phyloP scores from a whole-genome alignment of 2,797 vertebrate genomes.

The Pelobates cultripes region DNA sequence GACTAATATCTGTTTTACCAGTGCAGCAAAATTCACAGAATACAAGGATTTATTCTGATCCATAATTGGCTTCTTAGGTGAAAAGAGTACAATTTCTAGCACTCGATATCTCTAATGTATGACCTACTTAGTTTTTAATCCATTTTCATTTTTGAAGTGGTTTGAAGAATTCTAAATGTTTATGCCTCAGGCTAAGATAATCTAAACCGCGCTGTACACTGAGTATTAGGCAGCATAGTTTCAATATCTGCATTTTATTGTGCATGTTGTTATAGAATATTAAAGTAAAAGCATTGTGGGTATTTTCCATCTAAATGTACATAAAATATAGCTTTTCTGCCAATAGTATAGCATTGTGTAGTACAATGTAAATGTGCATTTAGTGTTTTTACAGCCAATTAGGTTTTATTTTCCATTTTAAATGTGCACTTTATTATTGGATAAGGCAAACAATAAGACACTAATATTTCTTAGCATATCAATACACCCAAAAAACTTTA shows the following conservation, averaged over 20 bases:
- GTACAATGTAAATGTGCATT: no score
- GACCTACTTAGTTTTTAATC: conserved; percentile 52
- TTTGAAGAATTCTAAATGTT: conserved; percentile 45
- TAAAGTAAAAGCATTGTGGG: not conserved
- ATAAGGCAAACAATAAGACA: no score
- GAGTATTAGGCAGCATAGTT: conserved; percentile 28
- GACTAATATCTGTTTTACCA: conserved; percentile 36
- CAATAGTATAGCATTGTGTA: no score
- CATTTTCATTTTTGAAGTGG: conserved; percentile 47
- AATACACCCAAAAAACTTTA: no score
- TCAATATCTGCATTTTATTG: conserved; percentile 40
- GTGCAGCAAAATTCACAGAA: conserved; percentile 6
- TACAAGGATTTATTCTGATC: conserved; percentile 36
- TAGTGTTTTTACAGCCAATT: no score
- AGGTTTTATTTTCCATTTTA: no score
- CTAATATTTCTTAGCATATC: no score
- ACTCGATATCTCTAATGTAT: conserved; percentile 47
- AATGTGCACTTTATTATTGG: no score
- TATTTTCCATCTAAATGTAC: no score
- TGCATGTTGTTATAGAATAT: not conserved
- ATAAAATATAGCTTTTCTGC: no score
- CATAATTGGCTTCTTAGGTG: conserved; percentile 37
- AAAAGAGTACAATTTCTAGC: conserved; percentile 27
- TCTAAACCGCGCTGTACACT: conserved; percentile 32
- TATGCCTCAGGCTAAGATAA: conserved; percentile 44